phyloP scores from a whole-genome alignment of 2,113 vertebrate genomes.

The Entomyzon cyanotis region DNA sequence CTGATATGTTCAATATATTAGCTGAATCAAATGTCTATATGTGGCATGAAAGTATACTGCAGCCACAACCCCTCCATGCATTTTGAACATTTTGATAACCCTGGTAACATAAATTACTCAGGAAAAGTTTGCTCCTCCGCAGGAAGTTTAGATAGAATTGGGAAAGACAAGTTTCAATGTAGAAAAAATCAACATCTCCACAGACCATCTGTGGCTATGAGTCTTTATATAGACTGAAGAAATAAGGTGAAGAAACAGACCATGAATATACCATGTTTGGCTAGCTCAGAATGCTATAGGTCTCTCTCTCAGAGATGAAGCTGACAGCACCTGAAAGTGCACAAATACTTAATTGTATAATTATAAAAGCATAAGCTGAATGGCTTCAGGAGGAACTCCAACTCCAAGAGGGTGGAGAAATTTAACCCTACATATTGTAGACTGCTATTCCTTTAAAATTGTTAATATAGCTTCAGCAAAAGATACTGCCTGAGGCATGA shows the following conservation, averaged over 20 bases:
- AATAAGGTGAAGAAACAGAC: neutral
- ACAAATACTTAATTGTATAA: neutral
- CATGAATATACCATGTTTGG: neutral
- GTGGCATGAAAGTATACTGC: fast-evolving
- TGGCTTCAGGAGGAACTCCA: neutral
- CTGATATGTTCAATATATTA: neutral
- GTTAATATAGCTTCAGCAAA: neutral
- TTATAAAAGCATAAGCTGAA: neutral
- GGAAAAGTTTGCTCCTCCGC: neutral
- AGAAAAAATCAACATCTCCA: neutral
- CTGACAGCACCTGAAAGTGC: neutral
- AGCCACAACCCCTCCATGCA: neutral
- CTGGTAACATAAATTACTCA: neutral
- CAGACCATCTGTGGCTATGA: neutral
- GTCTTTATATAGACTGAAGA: neutral
- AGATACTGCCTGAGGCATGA: neutral
- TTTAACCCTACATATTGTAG: neutral
- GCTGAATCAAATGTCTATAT: neutral
- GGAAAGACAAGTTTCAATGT: neutral
- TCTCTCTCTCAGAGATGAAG: neutral
- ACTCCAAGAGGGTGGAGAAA: neutral
- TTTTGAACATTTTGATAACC: neutral
- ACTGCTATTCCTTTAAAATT: neutral
- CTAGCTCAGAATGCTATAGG: neutral
- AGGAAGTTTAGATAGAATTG: neutral